Evolutionary conservation across 2,113 vertebrate species (phyloP).

Genomic region (Halcyon senegalensis): DNA sequence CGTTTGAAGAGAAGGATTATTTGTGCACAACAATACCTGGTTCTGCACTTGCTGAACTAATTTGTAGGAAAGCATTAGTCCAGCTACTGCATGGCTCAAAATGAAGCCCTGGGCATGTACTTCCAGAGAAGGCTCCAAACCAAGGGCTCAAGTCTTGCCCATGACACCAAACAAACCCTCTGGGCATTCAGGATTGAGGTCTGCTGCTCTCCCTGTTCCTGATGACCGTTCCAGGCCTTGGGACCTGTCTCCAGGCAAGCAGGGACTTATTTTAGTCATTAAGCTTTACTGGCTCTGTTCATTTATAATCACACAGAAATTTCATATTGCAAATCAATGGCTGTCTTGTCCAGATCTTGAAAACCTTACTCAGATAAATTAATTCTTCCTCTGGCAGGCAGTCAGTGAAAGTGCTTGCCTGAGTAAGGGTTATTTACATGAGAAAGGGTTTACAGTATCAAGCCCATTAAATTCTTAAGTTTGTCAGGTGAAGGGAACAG

Average conservation of each 20-base stretch:
- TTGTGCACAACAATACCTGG: not conserved
- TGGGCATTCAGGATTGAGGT: not conserved
- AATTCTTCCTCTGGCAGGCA: not conserved
- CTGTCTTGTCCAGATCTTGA: not conserved
- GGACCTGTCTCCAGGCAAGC: not conserved
- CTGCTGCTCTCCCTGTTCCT: not conserved
- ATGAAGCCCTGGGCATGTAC: not conserved
- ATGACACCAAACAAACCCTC: accelerated
- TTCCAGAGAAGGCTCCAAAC: not conserved
- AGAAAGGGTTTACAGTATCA: constrained; percentile 3
- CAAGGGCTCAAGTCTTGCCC: not conserved
- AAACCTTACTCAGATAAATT: not conserved
- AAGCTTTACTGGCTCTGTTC: not conserved
- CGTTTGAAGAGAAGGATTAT: not conserved
- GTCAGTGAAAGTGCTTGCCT: not conserved
- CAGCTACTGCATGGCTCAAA: not conserved
- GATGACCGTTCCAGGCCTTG: not conserved
- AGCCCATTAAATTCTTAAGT: constrained; percentile 15
- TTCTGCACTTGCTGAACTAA: not conserved
- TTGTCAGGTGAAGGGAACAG: constrained; percentile 15
- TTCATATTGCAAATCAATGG: constrained; percentile 19
- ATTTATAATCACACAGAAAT: not conserved
- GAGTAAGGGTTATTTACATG: not conserved
- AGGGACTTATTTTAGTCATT: not conserved
- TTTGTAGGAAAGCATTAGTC: not conserved